These are phyloP conservation scores for Cephus nigrinus DNA, from an alignment of 2,888 invertebrate species.

Conservation along the genomic window DNA sequence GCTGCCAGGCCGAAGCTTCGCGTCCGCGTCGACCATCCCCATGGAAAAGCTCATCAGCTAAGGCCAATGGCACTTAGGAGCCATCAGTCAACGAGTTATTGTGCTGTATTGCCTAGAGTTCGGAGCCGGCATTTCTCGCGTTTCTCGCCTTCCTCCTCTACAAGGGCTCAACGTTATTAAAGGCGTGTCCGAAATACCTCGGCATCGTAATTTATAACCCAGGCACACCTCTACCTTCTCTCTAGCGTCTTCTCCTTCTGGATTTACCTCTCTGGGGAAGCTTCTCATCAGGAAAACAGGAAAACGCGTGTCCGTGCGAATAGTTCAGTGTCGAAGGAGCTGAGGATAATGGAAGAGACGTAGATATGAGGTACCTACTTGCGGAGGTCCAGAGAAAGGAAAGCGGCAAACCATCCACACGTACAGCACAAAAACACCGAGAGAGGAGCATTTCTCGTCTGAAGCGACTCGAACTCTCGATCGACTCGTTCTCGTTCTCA, in stretches of 20 bases:
- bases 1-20: neutral
- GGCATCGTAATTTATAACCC: conserved; percentile 24
- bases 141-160: neutral
- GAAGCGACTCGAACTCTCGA: no score
- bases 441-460: no score
- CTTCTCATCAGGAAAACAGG: no score
- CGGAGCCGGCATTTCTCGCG: conserved; percentile 3
- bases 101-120: conserved; percentile 8
- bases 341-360: no score
- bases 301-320: no score
- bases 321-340: no score
- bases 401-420: no score
- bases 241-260: neutral
- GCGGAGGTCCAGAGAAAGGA: no score
- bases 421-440: no score
- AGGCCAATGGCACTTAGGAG: conserved; percentile 12
- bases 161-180: conserved; percentile 29
- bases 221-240: neutral
- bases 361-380: no score
- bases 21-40: neutral
- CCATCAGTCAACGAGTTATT: conserved; percentile 30
- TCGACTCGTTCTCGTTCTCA: no score
- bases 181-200: conserved; percentile 33
- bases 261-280: no score
- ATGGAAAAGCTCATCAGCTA: conserved; percentile 7